Evolutionary conservation across 1,140 invertebrate genomes (phyloP).

Genomic region (Drosophila arizonae): DNA sequence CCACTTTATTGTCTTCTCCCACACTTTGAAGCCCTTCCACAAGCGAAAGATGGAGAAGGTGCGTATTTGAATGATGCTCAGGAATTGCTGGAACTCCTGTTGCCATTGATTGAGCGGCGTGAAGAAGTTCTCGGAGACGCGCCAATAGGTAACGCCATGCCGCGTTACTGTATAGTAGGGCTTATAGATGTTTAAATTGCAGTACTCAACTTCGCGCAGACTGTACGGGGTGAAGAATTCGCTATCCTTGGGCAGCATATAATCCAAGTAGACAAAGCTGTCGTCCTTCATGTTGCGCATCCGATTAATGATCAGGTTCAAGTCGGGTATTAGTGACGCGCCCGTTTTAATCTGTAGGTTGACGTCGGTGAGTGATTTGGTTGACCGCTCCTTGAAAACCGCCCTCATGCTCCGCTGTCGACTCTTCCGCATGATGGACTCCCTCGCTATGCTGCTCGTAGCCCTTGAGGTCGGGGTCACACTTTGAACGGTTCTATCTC

Average conservation of each 20-base stretch:
- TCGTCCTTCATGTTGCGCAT: slow-evolving; percentile 78
- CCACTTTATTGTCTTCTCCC: slow-evolving; percentile 89
- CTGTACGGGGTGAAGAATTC: slow-evolving; percentile 88
- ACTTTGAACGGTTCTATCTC: no score
- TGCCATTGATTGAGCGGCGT: slow-evolving; percentile 88
- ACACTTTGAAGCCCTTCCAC: slow-evolving; percentile 93
- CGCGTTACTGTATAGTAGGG: slow-evolving; percentile 88
- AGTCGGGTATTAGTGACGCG: slow-evolving; percentile 71
- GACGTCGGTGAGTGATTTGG: slow-evolving; percentile 3
- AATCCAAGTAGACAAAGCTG: slow-evolving; percentile 88
- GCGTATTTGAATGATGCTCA: slow-evolving; percentile 87
- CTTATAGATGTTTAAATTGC: slow-evolving; percentile 84
- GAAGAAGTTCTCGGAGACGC: slow-evolving; percentile 86
- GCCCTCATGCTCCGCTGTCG: neutral
- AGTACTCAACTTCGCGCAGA: slow-evolving; percentile 86
- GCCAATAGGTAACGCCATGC: slow-evolving; percentile 88
- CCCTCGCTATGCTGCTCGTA: no score
- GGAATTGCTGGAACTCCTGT: slow-evolving; percentile 87
- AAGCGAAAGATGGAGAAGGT: slow-evolving; percentile 88
- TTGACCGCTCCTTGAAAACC: neutral
- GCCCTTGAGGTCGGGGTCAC: no score
- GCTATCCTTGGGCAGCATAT: slow-evolving; percentile 87
- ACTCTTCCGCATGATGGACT: neutral
- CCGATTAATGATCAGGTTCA: slow-evolving; percentile 59
- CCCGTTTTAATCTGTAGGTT: slow-evolving; percentile 62